Evolutionary conservation across 2,888 invertebrate species (phyloP), one percentile per base, ranked within the genome.

Genomic region (Galeopsomyia nigrocyanea): DNA sequence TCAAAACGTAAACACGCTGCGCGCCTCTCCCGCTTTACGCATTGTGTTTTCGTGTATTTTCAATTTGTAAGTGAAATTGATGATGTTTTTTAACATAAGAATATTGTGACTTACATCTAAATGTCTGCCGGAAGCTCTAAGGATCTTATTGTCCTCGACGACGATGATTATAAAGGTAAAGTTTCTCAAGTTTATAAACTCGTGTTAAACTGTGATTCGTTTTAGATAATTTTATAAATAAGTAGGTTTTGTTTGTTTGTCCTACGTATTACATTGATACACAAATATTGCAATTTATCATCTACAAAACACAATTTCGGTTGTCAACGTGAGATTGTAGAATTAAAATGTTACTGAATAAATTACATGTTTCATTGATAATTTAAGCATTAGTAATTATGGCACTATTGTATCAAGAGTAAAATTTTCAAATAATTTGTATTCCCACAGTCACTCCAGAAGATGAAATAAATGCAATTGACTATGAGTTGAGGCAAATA

Each of bases 381-480:
- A 26, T 3, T 5, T 26, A 26, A 26, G 3, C 5, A 26, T 26
- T 26, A 26, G 5, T 26, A 26, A 3, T 3, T 26, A 26, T 26
- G 5, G 26, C 5, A 26, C 5, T 26, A 26, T 3, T 26, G 26
- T 26, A 26, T 26, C 26, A 26, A 26, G 5, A 26, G 5, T 26
- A 26, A 2, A 26, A 3, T 26, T 26, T 26, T 26, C 26, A 26
- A 26, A 3, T 26, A 5, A 13, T 49, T 39, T 50, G 7, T 55
- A 26, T 60, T 51, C 62, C 68, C 67, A 56, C 71, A 85, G 85
- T 77, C 1, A 82, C 81, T 0, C 82, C 80, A 56, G 80, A 84
- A 63, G 84, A 84, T 22, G 85, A 86, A 74, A 82, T 86, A 75
- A 77, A 80, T 17, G 83, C 82, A 3, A 86, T 86, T 16, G 80